Conservation (phyloP, 2,113 vertebrate genomes). For the Toxotes chatareus region DNA sequence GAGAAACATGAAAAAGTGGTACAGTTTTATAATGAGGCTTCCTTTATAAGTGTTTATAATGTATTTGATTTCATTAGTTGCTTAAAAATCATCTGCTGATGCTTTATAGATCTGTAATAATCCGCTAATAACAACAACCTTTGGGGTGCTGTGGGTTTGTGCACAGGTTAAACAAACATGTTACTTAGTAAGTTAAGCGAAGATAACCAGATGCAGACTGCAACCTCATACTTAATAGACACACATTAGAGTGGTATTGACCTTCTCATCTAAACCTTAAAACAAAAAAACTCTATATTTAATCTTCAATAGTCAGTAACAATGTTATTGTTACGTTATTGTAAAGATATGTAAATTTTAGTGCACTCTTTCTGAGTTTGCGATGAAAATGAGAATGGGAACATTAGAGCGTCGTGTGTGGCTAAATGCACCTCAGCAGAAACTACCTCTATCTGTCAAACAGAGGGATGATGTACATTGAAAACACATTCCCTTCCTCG, state of each 20-base stretch:
- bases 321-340: slow-evolving; percentile 35
- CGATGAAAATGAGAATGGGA: slow-evolving; percentile 52
- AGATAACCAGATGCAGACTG: neutral
- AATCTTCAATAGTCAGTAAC: slow-evolving; percentile 20
- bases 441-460: slow-evolving; percentile 71
- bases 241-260: neutral
- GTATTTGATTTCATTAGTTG: neutral
- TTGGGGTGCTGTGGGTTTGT: neutral
- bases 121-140: too few relatives aligned
- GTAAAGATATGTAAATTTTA: slow-evolving; percentile 48
- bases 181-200: neutral
- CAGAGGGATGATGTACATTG: slow-evolving; percentile 76
- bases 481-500: slow-evolving; percentile 76
- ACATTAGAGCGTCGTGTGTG: slow-evolving; percentile 47
- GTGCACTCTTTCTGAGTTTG: slow-evolving; percentile 27
- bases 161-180: too few relatives aligned
- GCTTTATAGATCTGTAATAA: neutral
- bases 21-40: neutral
- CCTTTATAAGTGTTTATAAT: neutral
- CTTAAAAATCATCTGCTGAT: neutral
- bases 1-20: neutral
- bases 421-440: slow-evolving; percentile 62
- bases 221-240: neutral
- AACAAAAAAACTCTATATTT: neutral
- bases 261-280: too few relatives aligned